phyloP scores from a whole-genome alignment of 2,797 vertebrate species.

The Coreius guichenoti region DNA sequence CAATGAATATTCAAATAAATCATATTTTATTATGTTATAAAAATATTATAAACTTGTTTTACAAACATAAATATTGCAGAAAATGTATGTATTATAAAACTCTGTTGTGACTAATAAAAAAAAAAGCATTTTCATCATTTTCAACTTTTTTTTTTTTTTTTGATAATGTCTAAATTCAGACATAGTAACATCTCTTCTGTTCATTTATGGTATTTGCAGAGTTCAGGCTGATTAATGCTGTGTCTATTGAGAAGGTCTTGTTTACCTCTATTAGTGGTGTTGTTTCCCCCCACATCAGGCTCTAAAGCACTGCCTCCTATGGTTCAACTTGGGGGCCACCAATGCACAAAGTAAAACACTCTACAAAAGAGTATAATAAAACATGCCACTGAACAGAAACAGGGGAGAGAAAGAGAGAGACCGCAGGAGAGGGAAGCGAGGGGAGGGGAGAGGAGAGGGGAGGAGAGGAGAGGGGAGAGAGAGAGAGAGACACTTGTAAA shows the following conservation, averaged over 20 bases:
- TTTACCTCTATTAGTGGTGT: slow-evolving; percentile 39
- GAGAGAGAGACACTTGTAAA: slow-evolving; percentile 58
- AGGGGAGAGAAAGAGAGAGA: slow-evolving; percentile 47
- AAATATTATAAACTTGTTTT: neutral
- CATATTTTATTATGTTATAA: neutral
- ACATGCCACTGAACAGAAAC: slow-evolving; percentile 60
- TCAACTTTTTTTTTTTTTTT: no score
- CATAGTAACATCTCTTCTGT: neutral
- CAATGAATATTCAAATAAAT: neutral
- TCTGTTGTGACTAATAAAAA: neutral
- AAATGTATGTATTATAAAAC: neutral
- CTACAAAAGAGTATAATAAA: slow-evolving; percentile 65
- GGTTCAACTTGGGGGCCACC: slow-evolving; percentile 55
- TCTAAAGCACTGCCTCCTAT: slow-evolving; percentile 56
- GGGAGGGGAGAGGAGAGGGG: neutral
- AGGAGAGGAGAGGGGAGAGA: neutral
- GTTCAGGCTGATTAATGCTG: slow-evolving; percentile 39
- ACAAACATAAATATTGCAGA: neutral
- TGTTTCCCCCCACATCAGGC: slow-evolving; percentile 46
- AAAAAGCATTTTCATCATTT: no score
- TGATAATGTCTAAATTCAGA: neutral
- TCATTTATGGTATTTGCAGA: neutral
- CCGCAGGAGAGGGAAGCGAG: slow-evolving; percentile 29
- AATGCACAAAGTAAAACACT: slow-evolving; percentile 62
- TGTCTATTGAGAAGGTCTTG: slow-evolving; percentile 38